phyloP scores from a whole-genome alignment of 2,113 vertebrate species.

The Atractosteus spatula region DNA sequence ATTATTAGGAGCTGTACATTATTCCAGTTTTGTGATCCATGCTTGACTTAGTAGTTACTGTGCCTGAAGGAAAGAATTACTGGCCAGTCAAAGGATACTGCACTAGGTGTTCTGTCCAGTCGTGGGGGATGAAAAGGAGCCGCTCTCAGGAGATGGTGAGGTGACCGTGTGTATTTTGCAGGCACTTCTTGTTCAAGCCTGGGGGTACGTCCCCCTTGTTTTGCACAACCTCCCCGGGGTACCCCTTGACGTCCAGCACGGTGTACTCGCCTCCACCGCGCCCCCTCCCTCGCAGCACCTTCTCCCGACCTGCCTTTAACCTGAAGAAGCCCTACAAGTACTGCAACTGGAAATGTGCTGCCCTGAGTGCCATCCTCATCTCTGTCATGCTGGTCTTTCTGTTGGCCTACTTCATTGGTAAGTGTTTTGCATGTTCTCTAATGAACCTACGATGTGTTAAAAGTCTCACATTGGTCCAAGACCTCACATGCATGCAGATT shows the following conservation, averaged over 20 bases:
- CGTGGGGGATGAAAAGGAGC: constrained; percentile 21
- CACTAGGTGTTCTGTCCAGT: constrained; percentile 12
- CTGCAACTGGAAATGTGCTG: constrained; percentile 98
- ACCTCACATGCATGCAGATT: too few species aligned
- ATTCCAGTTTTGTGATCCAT: background rate
- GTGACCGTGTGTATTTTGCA: constrained; percentile 44
- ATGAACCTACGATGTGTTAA: background rate
- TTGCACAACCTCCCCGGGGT: constrained; percentile 92
- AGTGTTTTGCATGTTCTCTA: constrained; percentile 48
- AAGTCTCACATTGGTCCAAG: too few species aligned
- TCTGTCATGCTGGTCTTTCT: constrained; percentile 88
- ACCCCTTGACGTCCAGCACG: constrained; percentile 97
- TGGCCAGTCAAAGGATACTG: constrained; percentile 35
- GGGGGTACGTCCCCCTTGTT: constrained; percentile 96
- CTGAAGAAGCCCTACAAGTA: constrained; percentile 96
- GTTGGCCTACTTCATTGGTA: constrained; percentile 96
- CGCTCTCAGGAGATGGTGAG: constrained; percentile 1
- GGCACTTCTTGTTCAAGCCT: constrained; percentile 98
- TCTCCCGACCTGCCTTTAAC: constrained; percentile 91
- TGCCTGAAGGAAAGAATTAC: constrained; percentile 37
- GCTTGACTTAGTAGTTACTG: constrained; percentile 25
- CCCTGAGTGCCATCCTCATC: constrained; percentile 92
- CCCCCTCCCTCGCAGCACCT: constrained; percentile 91
- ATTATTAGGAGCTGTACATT: background rate
- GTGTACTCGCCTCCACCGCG: constrained; percentile 96